phyloP scores from a whole-genome alignment of 1,140 invertebrate genomes.

The Temnothorax curvispinosus region DNA sequence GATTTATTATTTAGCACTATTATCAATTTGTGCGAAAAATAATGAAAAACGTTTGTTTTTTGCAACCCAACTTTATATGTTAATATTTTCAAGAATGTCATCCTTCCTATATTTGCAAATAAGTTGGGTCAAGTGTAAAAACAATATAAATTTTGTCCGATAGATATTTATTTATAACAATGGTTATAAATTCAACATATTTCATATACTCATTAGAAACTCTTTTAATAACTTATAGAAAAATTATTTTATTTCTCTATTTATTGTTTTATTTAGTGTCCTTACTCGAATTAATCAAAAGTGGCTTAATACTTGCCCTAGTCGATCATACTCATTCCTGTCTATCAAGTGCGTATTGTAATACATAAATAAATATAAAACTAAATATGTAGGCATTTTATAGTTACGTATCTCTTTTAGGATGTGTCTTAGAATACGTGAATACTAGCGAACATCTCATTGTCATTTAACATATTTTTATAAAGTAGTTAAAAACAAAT shows the following conservation, averaged over 20 bases:
- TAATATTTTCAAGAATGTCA: background rate
- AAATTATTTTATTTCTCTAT: constrained; percentile 32
- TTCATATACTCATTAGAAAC: background rate
- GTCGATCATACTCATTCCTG: background rate
- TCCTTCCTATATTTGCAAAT: background rate
- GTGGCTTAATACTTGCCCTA: constrained; percentile 4
- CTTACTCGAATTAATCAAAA: constrained; percentile 58
- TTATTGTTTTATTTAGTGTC: constrained; percentile 39
- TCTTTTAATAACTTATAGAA: constrained; percentile 35
- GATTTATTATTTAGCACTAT: constrained; percentile 15
- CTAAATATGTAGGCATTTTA: constrained; percentile 11
- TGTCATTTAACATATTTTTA: constrained; percentile 27
- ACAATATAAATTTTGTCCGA: background rate
- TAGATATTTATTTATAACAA: constrained; percentile 28
- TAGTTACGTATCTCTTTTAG: constrained; percentile 18
- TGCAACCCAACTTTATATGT: background rate
- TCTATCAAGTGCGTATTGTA: constrained; percentile 14
- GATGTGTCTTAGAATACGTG: background rate
- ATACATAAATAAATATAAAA: background rate
- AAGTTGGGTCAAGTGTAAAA: constrained; percentile 3
- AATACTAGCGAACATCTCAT: background rate
- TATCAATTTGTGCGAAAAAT: constrained; percentile 11
- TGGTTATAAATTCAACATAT: background rate
- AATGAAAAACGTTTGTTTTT: background rate
- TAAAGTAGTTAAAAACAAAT: constrained; percentile 13